Percentiles rank a stretch among this genome's conserved stretches.
phyloP scores from a whole-genome alignment of 1,140 invertebrate species.

The Drosophila yakuba region DNA sequence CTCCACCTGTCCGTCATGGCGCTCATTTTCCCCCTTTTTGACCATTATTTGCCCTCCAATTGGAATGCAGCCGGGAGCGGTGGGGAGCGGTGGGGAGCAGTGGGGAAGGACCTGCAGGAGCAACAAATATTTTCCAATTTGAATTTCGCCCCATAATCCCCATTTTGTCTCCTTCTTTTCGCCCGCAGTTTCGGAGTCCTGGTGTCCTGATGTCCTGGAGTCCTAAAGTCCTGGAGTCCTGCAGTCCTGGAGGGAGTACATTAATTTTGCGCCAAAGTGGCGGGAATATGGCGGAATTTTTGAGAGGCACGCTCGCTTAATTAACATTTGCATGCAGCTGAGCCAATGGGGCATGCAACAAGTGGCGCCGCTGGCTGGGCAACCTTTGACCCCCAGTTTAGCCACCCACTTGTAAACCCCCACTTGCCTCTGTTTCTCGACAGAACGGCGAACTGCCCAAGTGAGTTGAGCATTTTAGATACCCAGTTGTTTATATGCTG shows the following conservation, averaged over 20 bases:
- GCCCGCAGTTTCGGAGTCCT: not conserved
- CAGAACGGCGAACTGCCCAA: not conserved
- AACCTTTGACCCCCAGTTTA: not conserved
- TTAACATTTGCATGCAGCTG: conserved; percentile 33
- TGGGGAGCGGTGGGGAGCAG: conserved; percentile 1
- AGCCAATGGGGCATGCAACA: conserved; percentile 33
- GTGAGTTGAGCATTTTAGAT: not conserved
- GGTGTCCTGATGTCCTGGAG: not conserved
- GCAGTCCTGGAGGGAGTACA: not conserved
- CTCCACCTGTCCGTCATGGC: conserved; percentile 24
- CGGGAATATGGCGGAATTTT: conserved; percentile 5
- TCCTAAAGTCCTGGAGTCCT: not conserved
- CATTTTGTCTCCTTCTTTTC: too few relatives aligned
- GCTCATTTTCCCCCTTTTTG: conserved; percentile 23
- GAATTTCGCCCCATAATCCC: conserved; percentile 9
- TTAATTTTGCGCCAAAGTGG: conserved; percentile 6
- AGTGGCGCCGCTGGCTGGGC: conserved; percentile 11
- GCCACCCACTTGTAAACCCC: not conserved
- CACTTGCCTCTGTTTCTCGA: not conserved
- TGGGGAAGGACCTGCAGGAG: not conserved
- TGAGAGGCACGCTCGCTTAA: conserved; percentile 31
- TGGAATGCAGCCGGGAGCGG: conserved; percentile 13
- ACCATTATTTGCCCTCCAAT: conserved; percentile 17
- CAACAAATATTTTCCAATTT: conserved; percentile 51
- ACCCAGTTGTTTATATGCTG: not conserved